Evolutionary conservation across 1,140 invertebrate genomes (phyloP).

Genomic region (Leptestheria dahalacensis): DNA sequence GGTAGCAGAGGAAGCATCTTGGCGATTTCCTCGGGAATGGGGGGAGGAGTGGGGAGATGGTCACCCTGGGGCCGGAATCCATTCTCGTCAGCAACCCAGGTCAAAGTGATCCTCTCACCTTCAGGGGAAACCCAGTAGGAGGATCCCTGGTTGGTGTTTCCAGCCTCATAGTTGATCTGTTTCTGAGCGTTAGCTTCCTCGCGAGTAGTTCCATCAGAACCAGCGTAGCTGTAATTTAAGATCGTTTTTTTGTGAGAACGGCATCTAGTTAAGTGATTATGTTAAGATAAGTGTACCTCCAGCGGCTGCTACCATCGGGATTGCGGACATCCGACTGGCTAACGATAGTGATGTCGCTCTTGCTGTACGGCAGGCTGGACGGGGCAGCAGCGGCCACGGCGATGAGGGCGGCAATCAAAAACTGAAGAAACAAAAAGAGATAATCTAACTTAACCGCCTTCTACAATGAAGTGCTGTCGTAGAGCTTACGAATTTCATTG

Average conservation of each 20-base stretch:
- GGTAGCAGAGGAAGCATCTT: background rate
- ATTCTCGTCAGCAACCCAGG: conserved; percentile 22
- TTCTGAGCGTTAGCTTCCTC: conserved; percentile 61
- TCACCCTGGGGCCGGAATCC: conserved; percentile 22
- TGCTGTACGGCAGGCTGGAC: conserved; percentile 2
- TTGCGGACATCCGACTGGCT: conserved; percentile 11
- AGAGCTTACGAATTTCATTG: too few relatives aligned
- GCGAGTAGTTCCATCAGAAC: conserved; percentile 56
- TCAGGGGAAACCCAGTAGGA: conserved; percentile 19
- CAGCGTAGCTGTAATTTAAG: background rate
- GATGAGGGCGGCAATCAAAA: conserved; percentile 13
- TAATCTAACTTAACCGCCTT: too few relatives aligned
- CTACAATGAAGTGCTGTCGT: too few relatives aligned
- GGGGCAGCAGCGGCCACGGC: conserved; percentile 13
- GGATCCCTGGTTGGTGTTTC: conserved; percentile 27
- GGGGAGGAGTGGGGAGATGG: conserved; percentile 20
- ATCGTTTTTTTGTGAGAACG: background rate
- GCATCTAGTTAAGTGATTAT: background rate
- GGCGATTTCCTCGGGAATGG: conserved; percentile 10
- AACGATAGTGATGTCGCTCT: conserved; percentile 6
- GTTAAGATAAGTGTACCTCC: background rate
- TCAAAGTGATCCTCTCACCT: conserved; percentile 17
- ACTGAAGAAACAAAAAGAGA: too few relatives aligned
- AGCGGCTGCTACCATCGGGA: background rate
- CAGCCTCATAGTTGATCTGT: conserved; percentile 19